Percentiles rank a stretch among this genome's conserved stretches.
Evolutionary conservation across 2,113 vertebrate genomes (phyloP).

Genomic region (Columba janthina): DNA sequence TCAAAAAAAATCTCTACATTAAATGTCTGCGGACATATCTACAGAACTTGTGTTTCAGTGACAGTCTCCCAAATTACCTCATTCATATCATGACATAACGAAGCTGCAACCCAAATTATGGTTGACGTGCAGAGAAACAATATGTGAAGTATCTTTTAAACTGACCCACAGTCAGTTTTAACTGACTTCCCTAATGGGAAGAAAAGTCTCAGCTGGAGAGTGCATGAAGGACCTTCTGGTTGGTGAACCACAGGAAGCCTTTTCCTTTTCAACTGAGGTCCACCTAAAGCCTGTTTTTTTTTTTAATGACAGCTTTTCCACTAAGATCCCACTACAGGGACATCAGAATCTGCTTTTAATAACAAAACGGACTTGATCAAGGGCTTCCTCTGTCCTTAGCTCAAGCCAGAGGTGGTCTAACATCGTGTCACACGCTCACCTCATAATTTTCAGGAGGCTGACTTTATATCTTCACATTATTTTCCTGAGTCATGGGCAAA

Average conservation of each 20-base stretch:
- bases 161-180: background rate
- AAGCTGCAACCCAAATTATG: background rate
- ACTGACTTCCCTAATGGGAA: background rate
- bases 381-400: background rate
- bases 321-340: background rate
- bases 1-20: background rate
- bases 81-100: background rate
- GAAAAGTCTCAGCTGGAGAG: background rate
- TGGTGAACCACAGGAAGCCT: background rate
- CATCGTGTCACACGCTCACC: background rate
- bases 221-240: background rate
- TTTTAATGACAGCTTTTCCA: background rate
- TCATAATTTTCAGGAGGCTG: background rate
- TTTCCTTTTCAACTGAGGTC: background rate
- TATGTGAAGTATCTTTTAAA: background rate
- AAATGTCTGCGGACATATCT: background rate
- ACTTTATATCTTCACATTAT: background rate
- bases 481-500: background rate
- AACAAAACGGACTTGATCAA: background rate
- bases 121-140: background rate
- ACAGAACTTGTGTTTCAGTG: background rate
- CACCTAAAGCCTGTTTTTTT: background rate
- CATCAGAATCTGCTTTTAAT: background rate
- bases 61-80: background rate
- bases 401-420: background rate